Base-by-base conservation (phyloP, 2,113 vertebrate genomes). In the Saguinus imperator region DNA sequence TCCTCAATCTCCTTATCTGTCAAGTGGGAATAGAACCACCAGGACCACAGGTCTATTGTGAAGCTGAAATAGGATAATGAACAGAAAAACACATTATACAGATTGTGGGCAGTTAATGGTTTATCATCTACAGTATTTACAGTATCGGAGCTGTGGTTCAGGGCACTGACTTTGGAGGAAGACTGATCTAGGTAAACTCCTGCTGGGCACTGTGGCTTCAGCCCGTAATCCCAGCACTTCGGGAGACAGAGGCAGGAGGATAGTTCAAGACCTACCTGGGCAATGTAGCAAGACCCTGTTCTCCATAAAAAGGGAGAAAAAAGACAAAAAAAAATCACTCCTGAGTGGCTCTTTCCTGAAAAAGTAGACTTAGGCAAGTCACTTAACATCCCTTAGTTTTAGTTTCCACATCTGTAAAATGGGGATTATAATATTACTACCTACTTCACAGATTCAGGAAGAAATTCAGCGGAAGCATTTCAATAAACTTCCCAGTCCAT, bases 401-500 rank as follows among this genome's bases (percentile, higher is more conserved):
- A 75, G 70, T 93, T 61, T 97, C 77, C 17, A 87, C 37, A 72
- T 73, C 70, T 43, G 8, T 57, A 43, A 83, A 82, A 85, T 27
- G 45, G 68, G 32, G 37, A 76, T 48, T 29, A 75, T 52, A 81
- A 77, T 93, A n/a, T 76, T 27, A 23, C 1, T n/a, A 77, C 16
- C 25, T 66, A 61, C 77, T 81, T 92, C 9, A n/a, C 37, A 68
- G 57, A 66, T 64, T 89, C 68, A 25, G 76, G 16, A 70, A 12
- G 40, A 90, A 94, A 92, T 92, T 81, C 20, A n/a, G 9, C 27
- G 82, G 84, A 27, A 83, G 29, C 43, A 95, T 75, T 87, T 80
- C 35, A 57, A 79, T 68, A 86, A 55, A 95, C 16, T 50, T 92
- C 29, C 12, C 27, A 89, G 77, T 16, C 82, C 43, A 92, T 50